Evolutionary conservation across 2,888 invertebrate genomes (phyloP), one percentile per base, ranked within the genome.

Genomic region (Priocnemis perturbator): DNA sequence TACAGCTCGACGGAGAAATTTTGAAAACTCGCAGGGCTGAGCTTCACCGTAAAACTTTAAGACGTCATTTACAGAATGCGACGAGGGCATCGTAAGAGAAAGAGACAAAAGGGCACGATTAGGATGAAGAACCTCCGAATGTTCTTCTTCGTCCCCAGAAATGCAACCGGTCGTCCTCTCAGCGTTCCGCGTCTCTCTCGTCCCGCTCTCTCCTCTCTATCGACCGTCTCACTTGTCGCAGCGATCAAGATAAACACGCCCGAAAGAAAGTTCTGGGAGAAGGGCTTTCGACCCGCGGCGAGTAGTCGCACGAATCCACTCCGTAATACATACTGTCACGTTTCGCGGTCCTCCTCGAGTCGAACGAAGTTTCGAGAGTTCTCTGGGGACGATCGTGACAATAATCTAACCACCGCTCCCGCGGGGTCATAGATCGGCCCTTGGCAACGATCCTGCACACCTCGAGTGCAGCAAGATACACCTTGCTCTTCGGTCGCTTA

Each of bases 171-270:
- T 44, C 20, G 17, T 17, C 17, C 3, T 50, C 53, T 55, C 44
- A 23, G 30, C 9, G 0, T 37, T 11, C 14, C 57, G 50, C 58
- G 44, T 67, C 56, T 67, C 52, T 37, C 26, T 26, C 45, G 14
- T 17, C 1, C 64, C 11, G 56, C 56, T 37, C 37, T 37, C 37
- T 9, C 37, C 7, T 3, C 1, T 9, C 37, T 9, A 1, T 37
- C 37, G 37, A 3, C 7, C 37, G 37, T 37, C 37, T 37, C 37
- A 11, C 37, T 37, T 37, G 37, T 37, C 37, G 37, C 73, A 45
- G n/a, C 67, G 77, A 77, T 75, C 77, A 70, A 77, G 77, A 77
- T 77, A 77, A 75, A 74, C 70, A 55, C 23, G 52, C 19, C 66
- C 73, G 68, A 77, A 73, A 77, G 69, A 68, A 64, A 68, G 65